A percentile compares a stretch with the other conserved stretches of the same genome.
Conservation (phyloP, 2,888 invertebrate genomes). For the Eupsilia transversa region DNA sequence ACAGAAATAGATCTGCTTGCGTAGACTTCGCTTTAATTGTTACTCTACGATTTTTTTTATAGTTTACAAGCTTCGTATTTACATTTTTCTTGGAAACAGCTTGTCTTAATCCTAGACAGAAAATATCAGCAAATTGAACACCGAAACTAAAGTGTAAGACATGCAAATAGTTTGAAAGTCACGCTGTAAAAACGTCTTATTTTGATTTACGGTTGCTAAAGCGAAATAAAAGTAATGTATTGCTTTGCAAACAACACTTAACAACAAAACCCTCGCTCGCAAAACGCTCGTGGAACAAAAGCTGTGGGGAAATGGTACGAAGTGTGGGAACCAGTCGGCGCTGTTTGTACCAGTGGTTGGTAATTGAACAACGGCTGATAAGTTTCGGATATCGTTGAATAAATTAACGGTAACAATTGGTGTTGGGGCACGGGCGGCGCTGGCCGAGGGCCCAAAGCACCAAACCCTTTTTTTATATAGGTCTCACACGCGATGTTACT, state of each 20-base stretch:
- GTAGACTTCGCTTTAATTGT: conserved; percentile 75
- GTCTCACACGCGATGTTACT: conserved; percentile 80
- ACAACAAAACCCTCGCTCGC: too few relatives aligned
- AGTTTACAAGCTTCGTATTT: conserved; percentile 18
- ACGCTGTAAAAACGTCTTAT: conserved; percentile 13
- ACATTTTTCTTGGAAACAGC: conserved; percentile 8
- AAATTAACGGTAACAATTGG: conserved; percentile 86
- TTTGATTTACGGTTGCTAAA: conserved; percentile 17
- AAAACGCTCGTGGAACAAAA: conserved; percentile 38
- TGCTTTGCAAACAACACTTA: conserved; percentile 51
- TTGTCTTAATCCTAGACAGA: background rate
- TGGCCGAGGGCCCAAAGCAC: conserved; percentile 80
- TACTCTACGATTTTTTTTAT: conserved; percentile 48
- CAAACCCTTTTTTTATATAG: conserved; percentile 70
- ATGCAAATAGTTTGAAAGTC: conserved; percentile 37
- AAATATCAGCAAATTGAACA: conserved; percentile 1
- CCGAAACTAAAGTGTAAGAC: conserved; percentile 6
- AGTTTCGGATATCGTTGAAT: conserved; percentile 70
- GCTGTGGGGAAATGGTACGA: conserved; percentile 46
- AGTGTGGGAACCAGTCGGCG: conserved; percentile 71
- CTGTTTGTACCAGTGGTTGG: conserved; percentile 77
- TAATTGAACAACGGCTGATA: conserved; percentile 73
- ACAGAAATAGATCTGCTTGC: conserved; percentile 77
- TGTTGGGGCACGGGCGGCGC: conserved; percentile 73
- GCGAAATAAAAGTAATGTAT: conserved; percentile 43